Base-by-base conservation (phyloP, 2,113 vertebrate species). In the Pelmatolapia mariae region DNA sequence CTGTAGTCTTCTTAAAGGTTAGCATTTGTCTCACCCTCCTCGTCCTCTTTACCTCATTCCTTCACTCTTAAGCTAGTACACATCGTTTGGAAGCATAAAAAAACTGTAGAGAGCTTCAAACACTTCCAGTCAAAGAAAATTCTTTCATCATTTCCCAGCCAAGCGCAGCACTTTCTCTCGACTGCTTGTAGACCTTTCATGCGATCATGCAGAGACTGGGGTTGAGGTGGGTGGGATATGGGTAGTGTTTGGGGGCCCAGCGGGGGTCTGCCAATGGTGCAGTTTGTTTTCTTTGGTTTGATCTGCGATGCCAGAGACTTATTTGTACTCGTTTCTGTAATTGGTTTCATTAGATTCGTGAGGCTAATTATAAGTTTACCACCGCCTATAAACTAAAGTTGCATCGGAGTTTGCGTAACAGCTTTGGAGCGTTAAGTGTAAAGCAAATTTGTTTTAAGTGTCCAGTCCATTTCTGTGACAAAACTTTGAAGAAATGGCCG, bases 101-200 rank as follows among this genome's bases (percentile, higher is more conserved):
- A 79, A 80, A 50, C 13, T 82, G 63, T 19, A 26, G 45, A n/a
- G n/a, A 71, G 47, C 82, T 84, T 93, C 86, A 91, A 78, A 89
- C 63, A 56, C 38, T 54, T 2, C 4, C 15, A 50, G 66, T 86
- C 84, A 81, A 78, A 87, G 54, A 81, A 43, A 80, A 13, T 10
- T 45, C 89, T 86, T 90, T 90, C 45, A 87, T 92, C 85, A 84
- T 81, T 89, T 85, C 68, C 79, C 68, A 73, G 57, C 22, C 56
- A 73, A 63, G 66, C 68, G 47, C 59, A 45, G 85, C 86, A 79
- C 80, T 79, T 80, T 91, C 59, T 78, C 50, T 83, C 33, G 54
- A 15, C 80, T 29, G 13, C 81, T 81, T 3, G 6, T n/a, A 80
- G 59, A 63, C 31, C 87, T 86, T 90, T 89, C 76, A 89, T 71